Percentiles rank a stretch among this genome's conserved stretches.
These are phyloP conservation scores for Suncus etruscus DNA, from an alignment of 2,113 vertebrate genomes.

Conservation along the genomic window DNA sequence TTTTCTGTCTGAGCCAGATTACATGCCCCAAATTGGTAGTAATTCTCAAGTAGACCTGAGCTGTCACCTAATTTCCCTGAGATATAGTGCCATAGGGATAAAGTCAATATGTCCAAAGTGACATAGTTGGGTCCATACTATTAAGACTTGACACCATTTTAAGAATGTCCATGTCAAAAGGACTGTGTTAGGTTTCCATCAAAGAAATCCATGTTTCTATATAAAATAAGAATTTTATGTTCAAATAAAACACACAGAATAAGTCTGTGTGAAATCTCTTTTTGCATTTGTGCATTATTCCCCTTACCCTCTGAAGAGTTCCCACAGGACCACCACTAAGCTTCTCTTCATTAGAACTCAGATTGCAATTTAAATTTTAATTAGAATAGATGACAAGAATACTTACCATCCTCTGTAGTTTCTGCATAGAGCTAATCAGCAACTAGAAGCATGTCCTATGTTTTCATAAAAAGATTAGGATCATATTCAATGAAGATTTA, in stretches of 20 bases:
- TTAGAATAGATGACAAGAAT: constrained; percentile 88
- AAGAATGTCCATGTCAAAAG: constrained; percentile 61
- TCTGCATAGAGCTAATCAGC: constrained; percentile 80
- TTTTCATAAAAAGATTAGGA: constrained; percentile 79
- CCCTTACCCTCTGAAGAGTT: constrained; percentile 82
- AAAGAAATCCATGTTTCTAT: constrained; percentile 50
- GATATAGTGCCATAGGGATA: constrained; percentile 52
- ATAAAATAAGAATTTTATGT: constrained; percentile 60
- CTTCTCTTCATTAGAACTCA: constrained; percentile 89
- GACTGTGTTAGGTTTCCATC: constrained; percentile 67
- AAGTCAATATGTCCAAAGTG: constrained; percentile 61
- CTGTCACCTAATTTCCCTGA: constrained; percentile 78
- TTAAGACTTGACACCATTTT: constrained; percentile 66
- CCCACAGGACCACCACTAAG: constrained; percentile 87
- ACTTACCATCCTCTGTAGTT: constrained; percentile 80
- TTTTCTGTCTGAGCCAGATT: constrained; percentile 53
- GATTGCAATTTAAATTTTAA: constrained; percentile 91
- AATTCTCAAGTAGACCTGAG: constrained; percentile 67
- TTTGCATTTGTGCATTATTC: constrained; percentile 78
- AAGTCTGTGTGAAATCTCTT: constrained; percentile 77
- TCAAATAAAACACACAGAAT: constrained; percentile 69
- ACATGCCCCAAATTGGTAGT: constrained; percentile 70
- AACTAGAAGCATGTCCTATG: constrained; percentile 59
- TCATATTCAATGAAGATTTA: constrained; percentile 75
- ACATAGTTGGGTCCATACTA: constrained; percentile 38